A percentile compares a stretch with the other conserved stretches of the same genome.
Conservation (phyloP, 2,113 vertebrate genomes). For the Sceloporus undulatus region DNA sequence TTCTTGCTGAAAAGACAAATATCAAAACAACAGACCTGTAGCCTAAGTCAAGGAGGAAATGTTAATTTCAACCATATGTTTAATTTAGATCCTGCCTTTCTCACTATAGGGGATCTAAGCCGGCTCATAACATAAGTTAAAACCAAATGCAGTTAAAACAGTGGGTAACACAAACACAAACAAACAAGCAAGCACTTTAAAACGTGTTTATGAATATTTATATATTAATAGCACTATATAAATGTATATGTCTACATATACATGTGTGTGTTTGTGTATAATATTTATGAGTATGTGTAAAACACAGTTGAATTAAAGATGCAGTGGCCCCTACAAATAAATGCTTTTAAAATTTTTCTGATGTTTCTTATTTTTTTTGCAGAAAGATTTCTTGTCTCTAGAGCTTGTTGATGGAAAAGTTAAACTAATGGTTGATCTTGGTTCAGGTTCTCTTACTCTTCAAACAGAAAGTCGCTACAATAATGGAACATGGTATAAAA, state of each 20-base stretch:
- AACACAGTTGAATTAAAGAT: not conserved
- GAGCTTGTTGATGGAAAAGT: conserved; percentile 91
- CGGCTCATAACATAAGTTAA: too few relatives aligned
- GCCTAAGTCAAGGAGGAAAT: too few relatives aligned
- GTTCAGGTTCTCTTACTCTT: conserved; percentile 88
- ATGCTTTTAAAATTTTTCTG: not conserved
- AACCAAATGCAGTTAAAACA: too few relatives aligned
- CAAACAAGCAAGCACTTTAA: too few relatives aligned
- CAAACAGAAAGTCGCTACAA: conserved; percentile 89
- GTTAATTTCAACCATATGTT: too few relatives aligned
- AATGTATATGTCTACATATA: not conserved
- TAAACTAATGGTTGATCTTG: conserved; percentile 89
- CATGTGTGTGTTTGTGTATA: not conserved
- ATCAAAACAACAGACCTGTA: not conserved
- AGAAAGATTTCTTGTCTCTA: conserved; percentile 95
- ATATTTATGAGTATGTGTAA: not conserved
- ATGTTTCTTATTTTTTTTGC: conserved; percentile 42
- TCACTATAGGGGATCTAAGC: too few relatives aligned
- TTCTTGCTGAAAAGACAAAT: not conserved
- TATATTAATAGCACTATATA: too few relatives aligned
- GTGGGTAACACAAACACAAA: too few relatives aligned
- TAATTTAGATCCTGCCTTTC: too few relatives aligned
- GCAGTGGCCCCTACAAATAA: not conserved
- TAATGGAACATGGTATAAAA: conserved; percentile 91
- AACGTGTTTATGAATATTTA: too few relatives aligned